Percentiles rank a stretch among this genome's conserved stretches.
These are phyloP conservation scores for Eupsilia transversa DNA, from an alignment of 2,888 invertebrate species.

Conservation along the genomic window DNA sequence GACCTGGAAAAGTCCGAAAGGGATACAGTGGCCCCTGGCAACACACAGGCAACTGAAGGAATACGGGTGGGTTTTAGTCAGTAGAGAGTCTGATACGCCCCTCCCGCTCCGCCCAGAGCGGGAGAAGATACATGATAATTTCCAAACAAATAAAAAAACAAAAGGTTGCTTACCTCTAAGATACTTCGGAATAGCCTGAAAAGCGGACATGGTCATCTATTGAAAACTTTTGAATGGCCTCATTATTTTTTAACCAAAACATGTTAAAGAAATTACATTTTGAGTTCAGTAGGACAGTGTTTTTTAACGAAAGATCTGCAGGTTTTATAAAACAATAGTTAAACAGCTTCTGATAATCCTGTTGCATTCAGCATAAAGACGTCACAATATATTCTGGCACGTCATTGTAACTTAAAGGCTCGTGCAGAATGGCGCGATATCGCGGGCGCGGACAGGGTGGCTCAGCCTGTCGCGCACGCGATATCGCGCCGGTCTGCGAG, in stretches of 20 bases:
- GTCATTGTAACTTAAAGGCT: constrained; percentile 1
- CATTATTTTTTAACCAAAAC: not conserved
- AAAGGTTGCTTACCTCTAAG: not conserved
- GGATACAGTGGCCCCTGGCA: no score
- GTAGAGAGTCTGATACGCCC: no score
- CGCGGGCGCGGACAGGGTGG: no score
- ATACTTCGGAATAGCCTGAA: not conserved
- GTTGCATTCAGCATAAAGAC: constrained; percentile 14
- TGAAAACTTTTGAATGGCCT: not conserved
- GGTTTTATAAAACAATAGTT: not conserved
- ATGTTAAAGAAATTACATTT: not conserved
- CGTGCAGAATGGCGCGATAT: no score
- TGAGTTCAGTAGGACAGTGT: not conserved
- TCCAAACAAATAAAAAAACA: no score
- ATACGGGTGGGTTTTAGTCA: no score
- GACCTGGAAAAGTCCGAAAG: no score
- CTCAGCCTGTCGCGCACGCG: no score
- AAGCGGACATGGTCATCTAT: not conserved
- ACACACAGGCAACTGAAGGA: no score
- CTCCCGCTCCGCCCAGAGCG: no score
- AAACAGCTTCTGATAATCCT: constrained; percentile 13
- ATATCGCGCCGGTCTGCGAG: no score
- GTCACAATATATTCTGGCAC: constrained; percentile 5
- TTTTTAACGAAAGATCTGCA: not conserved
- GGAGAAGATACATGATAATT: no score